Conservation (phyloP, 2,888 invertebrate species). For the Ellobium chinense region DNA sequence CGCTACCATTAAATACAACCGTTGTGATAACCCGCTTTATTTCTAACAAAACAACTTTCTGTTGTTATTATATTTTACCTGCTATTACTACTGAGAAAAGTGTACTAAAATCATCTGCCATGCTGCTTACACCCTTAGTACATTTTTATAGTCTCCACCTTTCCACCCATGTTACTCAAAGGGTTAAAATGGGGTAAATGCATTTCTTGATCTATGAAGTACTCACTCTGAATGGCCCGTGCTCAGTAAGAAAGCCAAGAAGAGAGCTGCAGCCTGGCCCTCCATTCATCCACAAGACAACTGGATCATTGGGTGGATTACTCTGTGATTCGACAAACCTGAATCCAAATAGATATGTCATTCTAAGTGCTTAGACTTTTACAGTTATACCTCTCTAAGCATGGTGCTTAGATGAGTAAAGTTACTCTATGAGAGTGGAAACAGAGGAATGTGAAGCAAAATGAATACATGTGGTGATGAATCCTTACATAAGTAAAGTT, state of each 20-base stretch:
- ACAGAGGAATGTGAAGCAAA: too few species aligned
- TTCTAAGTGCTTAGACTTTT: too few species aligned
- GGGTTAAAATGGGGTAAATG: background rate
- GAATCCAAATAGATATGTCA: too few species aligned
- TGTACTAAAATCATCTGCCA: background rate
- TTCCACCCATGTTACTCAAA: too few species aligned
- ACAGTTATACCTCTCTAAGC: too few species aligned
- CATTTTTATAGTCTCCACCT: background rate
- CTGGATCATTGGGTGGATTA: constrained; percentile 76
- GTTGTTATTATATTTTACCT: background rate
- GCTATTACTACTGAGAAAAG: background rate
- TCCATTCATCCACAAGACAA: constrained; percentile 81
- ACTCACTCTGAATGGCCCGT: constrained; percentile 78
- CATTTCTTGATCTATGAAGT: background rate
- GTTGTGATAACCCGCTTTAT: background rate
- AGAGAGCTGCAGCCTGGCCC: constrained; percentile 80
- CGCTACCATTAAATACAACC: too few species aligned
- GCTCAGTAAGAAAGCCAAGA: constrained; percentile 78
- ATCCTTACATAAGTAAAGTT: too few species aligned
- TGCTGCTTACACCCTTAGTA: background rate
- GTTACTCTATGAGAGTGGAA: too few species aligned
- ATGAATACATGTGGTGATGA: too few species aligned
- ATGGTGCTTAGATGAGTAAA: too few species aligned
- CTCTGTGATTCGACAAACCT: constrained; percentile 81
- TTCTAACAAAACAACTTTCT: too few species aligned